A percentile compares a stretch with the other conserved stretches of the same genome.
Conservation (phyloP, 2,888 invertebrate species). For the Tachina grossa region DNA sequence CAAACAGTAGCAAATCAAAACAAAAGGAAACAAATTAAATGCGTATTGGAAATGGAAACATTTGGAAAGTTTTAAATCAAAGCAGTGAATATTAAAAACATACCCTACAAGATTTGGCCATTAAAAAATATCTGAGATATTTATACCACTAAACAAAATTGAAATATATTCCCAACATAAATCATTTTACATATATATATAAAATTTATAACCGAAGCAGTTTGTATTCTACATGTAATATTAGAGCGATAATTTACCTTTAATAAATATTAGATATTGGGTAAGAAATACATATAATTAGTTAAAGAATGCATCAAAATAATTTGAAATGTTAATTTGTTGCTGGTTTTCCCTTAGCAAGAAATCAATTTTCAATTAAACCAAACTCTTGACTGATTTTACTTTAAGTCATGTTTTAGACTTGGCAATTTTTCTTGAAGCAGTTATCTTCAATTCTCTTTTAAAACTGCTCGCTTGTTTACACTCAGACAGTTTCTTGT, state of each 20-base stretch:
- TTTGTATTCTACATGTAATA: not conserved
- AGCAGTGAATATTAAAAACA: too few species aligned
- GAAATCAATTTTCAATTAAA: not conserved
- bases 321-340: not conserved
- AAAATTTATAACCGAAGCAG: not conserved
- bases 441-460: too few species aligned
- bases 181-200: not conserved
- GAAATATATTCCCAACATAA: not conserved
- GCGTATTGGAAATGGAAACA: conserved; percentile 36
- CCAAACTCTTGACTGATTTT: not conserved
- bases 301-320: too few species aligned
- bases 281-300: not conserved
- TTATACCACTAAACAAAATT: too few species aligned
- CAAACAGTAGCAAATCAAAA: not conserved
- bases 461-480: too few species aligned
- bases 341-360: not conserved
- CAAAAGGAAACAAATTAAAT: conserved; percentile 20
- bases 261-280: not conserved
- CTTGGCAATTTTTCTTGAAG: too few species aligned
- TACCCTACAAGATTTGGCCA: conserved; percentile 13
- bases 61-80: not conserved
- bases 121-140: not conserved
- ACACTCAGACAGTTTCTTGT: too few species aligned
- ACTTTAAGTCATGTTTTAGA: too few species aligned
- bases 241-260: not conserved